Conservation (phyloP, 2,113 vertebrate genomes). For the Xiphophorus hellerii region DNA sequence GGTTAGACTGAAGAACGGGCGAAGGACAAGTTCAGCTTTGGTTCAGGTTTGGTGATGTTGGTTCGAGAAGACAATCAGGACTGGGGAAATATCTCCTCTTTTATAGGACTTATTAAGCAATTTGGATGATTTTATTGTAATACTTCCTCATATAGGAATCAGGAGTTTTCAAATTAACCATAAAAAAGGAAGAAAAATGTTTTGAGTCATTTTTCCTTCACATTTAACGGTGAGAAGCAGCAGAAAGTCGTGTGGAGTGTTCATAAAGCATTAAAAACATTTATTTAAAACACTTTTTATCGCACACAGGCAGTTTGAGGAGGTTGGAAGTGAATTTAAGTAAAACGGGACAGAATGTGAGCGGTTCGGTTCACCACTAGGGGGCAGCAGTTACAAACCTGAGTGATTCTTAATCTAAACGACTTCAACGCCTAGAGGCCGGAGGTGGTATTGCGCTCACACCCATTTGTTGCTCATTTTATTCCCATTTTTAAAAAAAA, state of each 20-base stretch:
- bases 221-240: background rate
- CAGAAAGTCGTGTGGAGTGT: background rate
- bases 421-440: background rate
- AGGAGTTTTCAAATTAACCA: background rate
- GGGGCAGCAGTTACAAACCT: background rate
- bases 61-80: background rate
- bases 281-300: background rate
- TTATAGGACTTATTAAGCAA: background rate
- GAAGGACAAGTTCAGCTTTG: background rate
- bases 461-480: too few relatives aligned
- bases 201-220: background rate
- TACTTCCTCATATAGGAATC: background rate
- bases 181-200: background rate
- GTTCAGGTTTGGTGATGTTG: background rate
- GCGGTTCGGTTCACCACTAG: background rate
- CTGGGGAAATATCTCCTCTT: background rate
- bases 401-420: background rate
- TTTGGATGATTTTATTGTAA: background rate
- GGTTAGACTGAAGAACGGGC: constrained; percentile 44
- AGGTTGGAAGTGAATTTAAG: background rate
- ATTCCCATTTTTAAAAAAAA: background rate
- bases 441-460: background rate
- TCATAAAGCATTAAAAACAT: background rate
- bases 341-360: background rate
- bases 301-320: too few relatives aligned